Base-by-base conservation (phyloP, 2,888 invertebrate genomes). In the Meandrusa payeni region DNA sequence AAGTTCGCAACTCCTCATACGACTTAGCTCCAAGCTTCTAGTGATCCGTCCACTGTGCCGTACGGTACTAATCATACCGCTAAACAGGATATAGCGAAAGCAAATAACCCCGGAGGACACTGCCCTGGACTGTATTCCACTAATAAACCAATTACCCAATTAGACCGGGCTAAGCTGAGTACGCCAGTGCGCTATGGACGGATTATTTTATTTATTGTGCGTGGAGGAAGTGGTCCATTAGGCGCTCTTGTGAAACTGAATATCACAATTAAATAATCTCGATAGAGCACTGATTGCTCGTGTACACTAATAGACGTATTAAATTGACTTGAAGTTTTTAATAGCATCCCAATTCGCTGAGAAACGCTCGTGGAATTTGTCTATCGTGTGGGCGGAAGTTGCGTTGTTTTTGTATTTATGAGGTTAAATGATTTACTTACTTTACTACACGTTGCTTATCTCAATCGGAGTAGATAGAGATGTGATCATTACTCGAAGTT, bases 121-220 rank as follows among this genome's bases (percentile, higher is more conserved):
- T 48, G 42, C 51, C 57, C 54, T 41, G 41, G 55, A 54, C 51
- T 60, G 59, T 59, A 55, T 50, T 49, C 56, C 41, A 49, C 60
- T 62, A 63, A 67, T 65, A 64, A 64, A 66, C 61, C 64, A 64
- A 66, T 67, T 60, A 61, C 42, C 43, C 60, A 58, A 64, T 67
- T 64, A 55, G 27, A n/a, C 22, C 32, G 34, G 31, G 44, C 42
- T 33, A 20, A 44, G 32, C 33, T 13, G 17, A 22, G 23, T 4
- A 12, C 22, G 17, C 23, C 24, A 31, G 9, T 24, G 3, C 5
- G 24, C n/a, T n/a, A n/a, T 10, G n/a, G 32, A 24, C n/a, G 12
- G 32, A 44, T 44, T 43, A 42, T 43, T 27, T 44, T 44, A 32
- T 38, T 44, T 38, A 33, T 33, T 33, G 43, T 33, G 36, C 2